Evolutionary conservation across 2,113 vertebrate genomes (phyloP), one percentile per base, ranked within the genome.

Genomic region (Cathartes aura): DNA sequence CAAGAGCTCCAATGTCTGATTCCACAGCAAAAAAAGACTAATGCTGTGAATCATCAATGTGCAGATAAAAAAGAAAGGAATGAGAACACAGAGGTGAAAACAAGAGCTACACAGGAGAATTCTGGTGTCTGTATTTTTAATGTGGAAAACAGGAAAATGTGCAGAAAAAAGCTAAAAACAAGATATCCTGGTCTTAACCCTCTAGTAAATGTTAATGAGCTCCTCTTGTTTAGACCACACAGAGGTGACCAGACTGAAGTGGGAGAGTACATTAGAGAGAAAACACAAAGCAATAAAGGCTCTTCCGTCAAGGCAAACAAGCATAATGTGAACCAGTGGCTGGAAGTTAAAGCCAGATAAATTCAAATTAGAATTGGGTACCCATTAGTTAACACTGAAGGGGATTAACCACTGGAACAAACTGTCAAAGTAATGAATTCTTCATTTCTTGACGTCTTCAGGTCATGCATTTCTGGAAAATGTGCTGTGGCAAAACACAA

Each of bases 401-500:
- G 58, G 66, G 52, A 90, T 85, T 67, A 97, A 73, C 40, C 67
- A 70, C 45, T 88, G 63, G 67, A 94, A 90, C 6, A 22, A 64
- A 70, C 74, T 94, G 45, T 59, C 62, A 32, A 70, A 88, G 13
- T 85, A 91, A 92, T 70, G 58, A 89, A 56, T 88, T 76, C 66
- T 88, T 94, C 36, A 58, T 76, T 60, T 85, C 84, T 64, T 91
- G 53, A 59, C 26, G 27, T 72, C 62, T 88, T 62, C 32, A 63
- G 52, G 87, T 84, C 52, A 72, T 48, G 27, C 43, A 74, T 82
- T 95, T 84, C 68, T 96, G 72, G 75, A 91, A 92, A 89, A 90
- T 63, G 45, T 78, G 68, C 68, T 84, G 34, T 29, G 38, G 47
- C 30, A 62, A 82, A 84, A 67, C 8, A 22, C 9, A 50, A 67